A percentile compares a stretch with the other conserved stretches of the same genome.
Evolutionary conservation across 2,888 invertebrate genomes (phyloP).

Genomic region (Troides aeacus): DNA sequence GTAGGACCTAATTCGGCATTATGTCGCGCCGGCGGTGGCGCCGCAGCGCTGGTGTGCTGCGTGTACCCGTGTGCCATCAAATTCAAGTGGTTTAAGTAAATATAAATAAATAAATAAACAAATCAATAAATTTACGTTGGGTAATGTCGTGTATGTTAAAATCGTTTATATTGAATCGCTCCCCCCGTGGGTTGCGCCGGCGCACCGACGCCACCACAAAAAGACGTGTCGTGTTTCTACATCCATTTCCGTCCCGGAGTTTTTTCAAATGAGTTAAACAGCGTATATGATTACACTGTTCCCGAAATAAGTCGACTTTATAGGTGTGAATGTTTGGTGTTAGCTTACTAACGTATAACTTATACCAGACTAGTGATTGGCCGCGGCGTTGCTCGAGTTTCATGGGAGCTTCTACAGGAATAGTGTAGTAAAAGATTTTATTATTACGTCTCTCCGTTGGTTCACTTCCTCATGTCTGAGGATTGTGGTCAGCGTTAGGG

Average conservation of each 20-base stretch:
- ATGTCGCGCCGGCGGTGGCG: too few species aligned
- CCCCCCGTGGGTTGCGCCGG: not conserved
- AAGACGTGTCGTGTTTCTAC: constrained; percentile 26
- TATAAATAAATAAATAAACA: too few species aligned
- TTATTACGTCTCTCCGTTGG: too few species aligned
- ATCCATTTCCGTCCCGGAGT: constrained; percentile 27
- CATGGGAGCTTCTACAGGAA: not conserved
- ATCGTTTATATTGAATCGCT: not conserved
- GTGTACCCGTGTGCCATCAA: too few species aligned
- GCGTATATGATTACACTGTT: constrained; percentile 22
- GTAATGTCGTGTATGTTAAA: too few species aligned
- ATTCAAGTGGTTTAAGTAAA: too few species aligned
- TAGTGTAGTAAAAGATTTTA: too few species aligned
- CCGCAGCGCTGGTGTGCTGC: too few species aligned
- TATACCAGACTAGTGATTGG: not conserved
- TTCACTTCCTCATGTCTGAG: too few species aligned
- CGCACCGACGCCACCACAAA: constrained; percentile 16
- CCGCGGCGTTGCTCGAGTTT: not conserved
- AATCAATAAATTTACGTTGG: too few species aligned
- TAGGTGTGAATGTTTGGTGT: constrained; percentile 12
- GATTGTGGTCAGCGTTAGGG: too few species aligned
- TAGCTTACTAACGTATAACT: constrained; percentile 7
- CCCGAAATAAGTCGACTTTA: constrained; percentile 15
- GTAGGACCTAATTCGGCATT: too few species aligned
- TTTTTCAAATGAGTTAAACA: constrained; percentile 27